Evolutionary conservation across 2,113 vertebrate genomes (phyloP).

Genomic region (Leptodactylus fuscus): DNA sequence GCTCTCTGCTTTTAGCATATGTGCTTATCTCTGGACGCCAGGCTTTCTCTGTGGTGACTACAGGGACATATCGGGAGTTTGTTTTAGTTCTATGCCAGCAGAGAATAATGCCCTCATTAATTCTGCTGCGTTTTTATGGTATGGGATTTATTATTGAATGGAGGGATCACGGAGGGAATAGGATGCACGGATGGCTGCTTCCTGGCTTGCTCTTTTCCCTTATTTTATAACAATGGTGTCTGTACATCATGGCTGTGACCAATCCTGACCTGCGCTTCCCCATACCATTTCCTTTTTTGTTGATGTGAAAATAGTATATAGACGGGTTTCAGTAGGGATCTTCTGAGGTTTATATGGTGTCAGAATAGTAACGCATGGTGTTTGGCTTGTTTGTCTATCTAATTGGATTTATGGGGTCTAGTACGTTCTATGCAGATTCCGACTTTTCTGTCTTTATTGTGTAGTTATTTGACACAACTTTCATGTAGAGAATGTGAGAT

Average conservation of each 20-base stretch:
- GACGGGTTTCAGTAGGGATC: too few relatives aligned
- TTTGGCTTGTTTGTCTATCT: too few relatives aligned
- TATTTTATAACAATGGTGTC: not conserved
- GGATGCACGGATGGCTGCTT: not conserved
- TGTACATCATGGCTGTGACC: too few relatives aligned
- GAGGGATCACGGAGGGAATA: constrained; percentile 1
- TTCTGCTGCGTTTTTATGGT: not conserved
- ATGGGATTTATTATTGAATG: not conserved
- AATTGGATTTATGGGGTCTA: not conserved
- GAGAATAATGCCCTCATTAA: not conserved
- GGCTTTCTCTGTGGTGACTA: not conserved
- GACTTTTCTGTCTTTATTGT: not conserved
- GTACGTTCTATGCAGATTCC: not conserved
- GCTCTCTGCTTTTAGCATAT: too few relatives aligned
- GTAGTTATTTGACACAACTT: not conserved
- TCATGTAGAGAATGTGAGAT: not conserved
- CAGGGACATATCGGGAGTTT: not conserved
- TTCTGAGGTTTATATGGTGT: too few relatives aligned
- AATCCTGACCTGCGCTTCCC: not conserved
- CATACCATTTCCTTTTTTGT: not conserved
- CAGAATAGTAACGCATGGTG: too few relatives aligned
- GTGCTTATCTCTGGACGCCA: too few relatives aligned
- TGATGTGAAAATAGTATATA: not conserved
- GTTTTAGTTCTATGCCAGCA: not conserved
- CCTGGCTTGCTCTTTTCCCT: too few relatives aligned